Conservation (phyloP, 1,140 invertebrate species). For the Penaeus chinensis region DNA sequence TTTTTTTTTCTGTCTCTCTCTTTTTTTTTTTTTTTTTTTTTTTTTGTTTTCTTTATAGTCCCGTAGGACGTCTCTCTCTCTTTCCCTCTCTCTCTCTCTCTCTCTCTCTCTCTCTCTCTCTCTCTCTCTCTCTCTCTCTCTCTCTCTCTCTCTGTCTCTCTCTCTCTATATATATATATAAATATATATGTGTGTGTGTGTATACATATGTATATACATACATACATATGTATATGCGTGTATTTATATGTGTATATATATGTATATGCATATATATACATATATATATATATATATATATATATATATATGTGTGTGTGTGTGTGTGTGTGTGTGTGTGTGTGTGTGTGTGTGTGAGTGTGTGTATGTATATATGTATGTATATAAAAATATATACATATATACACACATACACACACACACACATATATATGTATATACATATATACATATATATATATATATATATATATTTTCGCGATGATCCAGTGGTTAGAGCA, state of each 20-base stretch:
- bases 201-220: background rate
- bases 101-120: too few relatives aligned
- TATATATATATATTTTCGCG: slow-evolving; percentile 22
- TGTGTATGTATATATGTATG: background rate
- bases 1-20: too few relatives aligned
- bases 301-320: background rate
- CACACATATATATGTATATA: background rate
- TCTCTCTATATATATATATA: background rate
- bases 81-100: too few relatives aligned
- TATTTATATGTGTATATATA: background rate
- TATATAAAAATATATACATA: background rate
- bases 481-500: too few relatives aligned
- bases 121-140: too few relatives aligned
- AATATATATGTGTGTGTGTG: background rate
- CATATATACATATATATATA: background rate
- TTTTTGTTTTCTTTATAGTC: too few relatives aligned
- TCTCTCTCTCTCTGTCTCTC: too few relatives aligned
- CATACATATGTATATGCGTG: background rate
- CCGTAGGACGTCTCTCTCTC: too few relatives aligned
- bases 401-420: background rate
- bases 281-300: slow-evolving; percentile 15
- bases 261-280: slow-evolving; percentile 5
- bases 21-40: too few relatives aligned
- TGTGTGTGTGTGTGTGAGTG: background rate
- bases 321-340: background rate